Base-by-base conservation (phyloP, 2,113 vertebrate genomes). In the Panthera tigris region DNA sequence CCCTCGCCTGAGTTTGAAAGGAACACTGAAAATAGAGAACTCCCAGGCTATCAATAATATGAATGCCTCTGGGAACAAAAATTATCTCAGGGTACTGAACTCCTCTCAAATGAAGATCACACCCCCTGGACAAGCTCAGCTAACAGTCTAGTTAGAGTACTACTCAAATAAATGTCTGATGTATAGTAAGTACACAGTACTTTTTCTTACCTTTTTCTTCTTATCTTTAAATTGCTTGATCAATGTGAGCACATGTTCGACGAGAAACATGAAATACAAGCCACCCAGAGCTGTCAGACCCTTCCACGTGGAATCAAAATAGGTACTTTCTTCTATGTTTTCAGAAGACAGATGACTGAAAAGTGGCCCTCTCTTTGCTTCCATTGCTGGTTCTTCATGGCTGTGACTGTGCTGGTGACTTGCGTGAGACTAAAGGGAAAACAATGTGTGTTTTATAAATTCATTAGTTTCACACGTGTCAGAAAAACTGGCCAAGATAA, bases 201-300 rank as follows among this genome's bases (percentile, higher is more conserved):
- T 31, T 95, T 90, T 94, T 96, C 98, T 96, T 98, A 99, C 99
- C 99, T 99, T 99, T 97, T 99, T 99, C 82, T 99, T 99, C 98
- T 99, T 99, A 97, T 99, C 99, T 98, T 99, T 99, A 98, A 99
- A 99, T 98, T 99, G 99, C 80, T 99, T 99, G 78, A 99, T 99
- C 94, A 99, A 99, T 12, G 99, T 99, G 93, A 99, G 99, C 94
- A 99, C 99, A 97, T 99, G 99, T 88, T 99, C 99, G 73, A 99
- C 99, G 45, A 99, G 99, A 95, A 99, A 99, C 99, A 99, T 99
- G 98, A 99, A 98, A 98, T 99, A 99, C 65, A 99, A 99, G 21
- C 99, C 99, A 5, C 99, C 98, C 88, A 99, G 99, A 0, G 99
- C 99, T 3, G 99, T 99, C 94, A 99, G 98, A 14, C 99, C 99